Evolutionary conservation across 2,113 vertebrate genomes (phyloP).

Genomic region (Dasypus novemcinctus): DNA sequence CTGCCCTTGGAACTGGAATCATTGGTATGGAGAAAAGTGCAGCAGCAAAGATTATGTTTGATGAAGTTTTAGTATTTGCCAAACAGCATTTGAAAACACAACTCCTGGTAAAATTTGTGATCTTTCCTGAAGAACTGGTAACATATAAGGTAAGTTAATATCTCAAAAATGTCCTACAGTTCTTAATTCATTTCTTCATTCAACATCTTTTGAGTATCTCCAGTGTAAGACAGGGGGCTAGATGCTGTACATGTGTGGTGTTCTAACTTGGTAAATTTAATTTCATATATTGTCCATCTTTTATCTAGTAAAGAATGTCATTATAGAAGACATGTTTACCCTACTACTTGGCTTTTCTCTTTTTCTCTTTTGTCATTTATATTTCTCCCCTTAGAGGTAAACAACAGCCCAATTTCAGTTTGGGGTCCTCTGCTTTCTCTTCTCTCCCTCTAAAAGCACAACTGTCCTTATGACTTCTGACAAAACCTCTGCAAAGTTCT

Average conservation of each 20-base stretch:
- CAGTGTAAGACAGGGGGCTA: not conserved
- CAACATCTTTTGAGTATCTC: not conserved
- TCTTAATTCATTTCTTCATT: not conserved
- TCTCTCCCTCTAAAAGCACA: not conserved
- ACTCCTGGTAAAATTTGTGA: constrained; percentile 84
- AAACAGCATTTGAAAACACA: fast-evolving
- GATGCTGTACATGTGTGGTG: not conserved
- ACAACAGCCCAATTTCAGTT: not conserved
- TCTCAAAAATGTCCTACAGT: not conserved
- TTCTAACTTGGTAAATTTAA: constrained; percentile 43
- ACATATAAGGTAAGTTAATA: constrained; percentile 81
- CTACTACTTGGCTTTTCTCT: not conserved
- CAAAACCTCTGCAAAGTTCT: not conserved
- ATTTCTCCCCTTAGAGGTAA: not conserved
- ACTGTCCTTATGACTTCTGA: not conserved
- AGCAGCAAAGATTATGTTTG: constrained; percentile 81
- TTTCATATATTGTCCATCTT: not conserved
- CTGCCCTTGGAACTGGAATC: constrained; percentile 82
- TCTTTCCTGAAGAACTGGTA: constrained; percentile 68
- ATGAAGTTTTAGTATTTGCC: constrained; percentile 78
- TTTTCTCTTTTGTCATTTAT: not conserved
- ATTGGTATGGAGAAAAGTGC: not conserved
- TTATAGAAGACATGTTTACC: not conserved
- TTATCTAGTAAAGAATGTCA: not conserved
- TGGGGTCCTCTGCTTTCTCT: not conserved